Evolutionary conservation across 2,888 invertebrate species (phyloP).

Genomic region (Macrophya alboannulata): DNA sequence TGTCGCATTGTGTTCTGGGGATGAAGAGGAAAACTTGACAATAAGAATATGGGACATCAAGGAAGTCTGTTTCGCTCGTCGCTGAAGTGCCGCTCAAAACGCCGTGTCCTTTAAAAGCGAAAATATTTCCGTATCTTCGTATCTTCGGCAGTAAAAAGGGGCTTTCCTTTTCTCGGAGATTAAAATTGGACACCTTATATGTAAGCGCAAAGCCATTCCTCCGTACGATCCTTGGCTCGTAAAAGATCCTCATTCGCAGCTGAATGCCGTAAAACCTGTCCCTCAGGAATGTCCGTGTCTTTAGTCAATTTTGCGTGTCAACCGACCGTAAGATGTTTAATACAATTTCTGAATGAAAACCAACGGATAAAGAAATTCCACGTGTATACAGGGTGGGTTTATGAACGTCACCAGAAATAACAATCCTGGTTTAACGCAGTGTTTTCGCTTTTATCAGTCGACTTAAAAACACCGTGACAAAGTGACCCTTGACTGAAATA

Average conservation of each 20-base stretch:
- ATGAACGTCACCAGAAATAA: background rate
- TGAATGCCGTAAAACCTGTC: conserved; percentile 46
- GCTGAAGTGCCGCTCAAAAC: background rate
- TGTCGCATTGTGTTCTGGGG: background rate
- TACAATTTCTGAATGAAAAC: conserved; percentile 47
- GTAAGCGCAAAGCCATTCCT: background rate
- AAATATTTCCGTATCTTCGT: conserved; percentile 3
- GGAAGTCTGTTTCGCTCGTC: background rate
- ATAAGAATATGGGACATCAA: background rate
- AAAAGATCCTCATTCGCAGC: conserved; percentile 52
- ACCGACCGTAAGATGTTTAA: conserved; percentile 65
- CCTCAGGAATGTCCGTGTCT: conserved; percentile 57
- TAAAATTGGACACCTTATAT: background rate
- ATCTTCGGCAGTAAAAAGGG: background rate
- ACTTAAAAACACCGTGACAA: conserved; percentile 20
- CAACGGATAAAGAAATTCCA: background rate
- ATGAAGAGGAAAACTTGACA: background rate
- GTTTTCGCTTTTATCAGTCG: background rate
- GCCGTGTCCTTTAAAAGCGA: background rate
- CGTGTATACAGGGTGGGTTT: background rate
- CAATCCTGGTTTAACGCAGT: background rate
- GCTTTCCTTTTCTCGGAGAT: background rate
- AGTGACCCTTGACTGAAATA: conserved; percentile 39
- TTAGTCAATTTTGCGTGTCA: conserved; percentile 66
- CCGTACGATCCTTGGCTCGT: conserved; percentile 38